phyloP scores from a whole-genome alignment of 2,888 invertebrate species.

The Ophioninae sp. region DNA sequence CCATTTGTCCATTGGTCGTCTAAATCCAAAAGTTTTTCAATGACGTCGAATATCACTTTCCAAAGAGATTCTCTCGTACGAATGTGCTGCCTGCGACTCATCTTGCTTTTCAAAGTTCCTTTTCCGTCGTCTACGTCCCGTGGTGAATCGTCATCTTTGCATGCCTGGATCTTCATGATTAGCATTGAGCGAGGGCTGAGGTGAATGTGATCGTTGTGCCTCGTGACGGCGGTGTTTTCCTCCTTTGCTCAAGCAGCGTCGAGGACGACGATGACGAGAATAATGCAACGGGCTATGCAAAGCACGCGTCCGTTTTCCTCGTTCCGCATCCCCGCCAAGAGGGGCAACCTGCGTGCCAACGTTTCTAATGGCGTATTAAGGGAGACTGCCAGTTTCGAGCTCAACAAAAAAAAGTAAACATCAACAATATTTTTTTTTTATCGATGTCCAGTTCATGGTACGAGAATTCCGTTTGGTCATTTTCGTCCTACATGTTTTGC shows the following conservation, averaged over 20 bases:
- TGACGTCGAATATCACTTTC: background rate
- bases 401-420: background rate
- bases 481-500: background rate
- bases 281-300: constrained; percentile 79
- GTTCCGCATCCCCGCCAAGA: constrained; percentile 67
- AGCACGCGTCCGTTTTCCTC: constrained; percentile 75
- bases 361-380: constrained; percentile 80
- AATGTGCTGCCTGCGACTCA: background rate
- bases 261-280: constrained; percentile 68
- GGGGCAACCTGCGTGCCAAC: constrained; percentile 75
- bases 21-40: background rate
- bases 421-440: background rate
- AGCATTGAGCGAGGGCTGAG: constrained; percentile 78
- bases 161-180: constrained; percentile 80
- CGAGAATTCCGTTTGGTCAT: background rate
- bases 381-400: background rate
- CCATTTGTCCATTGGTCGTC: background rate
- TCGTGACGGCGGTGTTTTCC: constrained; percentile 69
- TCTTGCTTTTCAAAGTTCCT: constrained; percentile 28
- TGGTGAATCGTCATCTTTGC: constrained; percentile 71
- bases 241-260: constrained; percentile 66
- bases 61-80: background rate
- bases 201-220: constrained; percentile 81
- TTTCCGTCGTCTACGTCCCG: constrained; percentile 50
- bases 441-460: background rate